Evolutionary conservation across 2,888 invertebrate genomes (phyloP).

Genomic region (Chironomus tentans): DNA sequence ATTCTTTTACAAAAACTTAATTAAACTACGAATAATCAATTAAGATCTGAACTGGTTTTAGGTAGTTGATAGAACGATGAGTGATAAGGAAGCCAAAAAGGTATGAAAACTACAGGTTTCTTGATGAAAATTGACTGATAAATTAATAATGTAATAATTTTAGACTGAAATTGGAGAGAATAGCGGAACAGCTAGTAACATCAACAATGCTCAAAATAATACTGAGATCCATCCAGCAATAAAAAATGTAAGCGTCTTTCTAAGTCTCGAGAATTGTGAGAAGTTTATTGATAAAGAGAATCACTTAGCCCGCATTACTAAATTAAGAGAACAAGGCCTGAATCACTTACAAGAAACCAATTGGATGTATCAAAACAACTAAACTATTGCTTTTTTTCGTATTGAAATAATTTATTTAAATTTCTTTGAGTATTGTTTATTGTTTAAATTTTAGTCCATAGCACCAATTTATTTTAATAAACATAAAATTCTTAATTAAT

Average conservation of each 20-base stretch:
- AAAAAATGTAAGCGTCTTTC: constrained; percentile 4
- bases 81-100: constrained; percentile 12
- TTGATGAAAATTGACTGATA: too few relatives aligned
- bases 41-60: too few relatives aligned
- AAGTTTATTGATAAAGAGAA: constrained; percentile 6
- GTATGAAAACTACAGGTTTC: background rate
- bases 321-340: background rate
- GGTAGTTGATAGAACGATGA: background rate
- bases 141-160: too few relatives aligned
- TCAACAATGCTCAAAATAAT: background rate
- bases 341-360: background rate
- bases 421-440: background rate
- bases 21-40: too few relatives aligned
- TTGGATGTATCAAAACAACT: constrained; percentile 1
- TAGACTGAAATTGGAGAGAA: too few relatives aligned
- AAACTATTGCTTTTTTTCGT: background rate
- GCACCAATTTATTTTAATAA: background rate
- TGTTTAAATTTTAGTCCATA: background rate
- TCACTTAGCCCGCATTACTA: background rate
- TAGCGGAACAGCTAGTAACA: too few relatives aligned
- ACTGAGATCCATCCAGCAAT: background rate
- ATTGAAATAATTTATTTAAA: background rate
- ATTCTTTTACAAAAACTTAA: too few relatives aligned
- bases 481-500: background rate
- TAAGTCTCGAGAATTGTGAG: constrained; percentile 12